Base-by-base conservation (phyloP, 1,140 invertebrate species). In the Pogonomyrmex californicus region DNA sequence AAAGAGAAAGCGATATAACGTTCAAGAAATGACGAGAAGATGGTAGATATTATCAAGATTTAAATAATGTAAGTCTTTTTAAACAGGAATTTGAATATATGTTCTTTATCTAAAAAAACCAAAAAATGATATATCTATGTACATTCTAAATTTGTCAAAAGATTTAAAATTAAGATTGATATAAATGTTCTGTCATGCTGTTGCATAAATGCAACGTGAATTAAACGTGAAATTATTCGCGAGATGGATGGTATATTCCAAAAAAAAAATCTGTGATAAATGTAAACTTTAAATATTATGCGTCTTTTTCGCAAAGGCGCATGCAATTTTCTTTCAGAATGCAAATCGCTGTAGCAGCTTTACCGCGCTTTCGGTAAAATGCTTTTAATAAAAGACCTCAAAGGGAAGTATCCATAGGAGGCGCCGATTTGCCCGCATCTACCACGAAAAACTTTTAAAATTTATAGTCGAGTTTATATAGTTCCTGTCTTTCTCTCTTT, bases 391-490 rank as follows among this genome's bases (percentile, higher is more conserved):
- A 81, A 70, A 81, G 49, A 81, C 23, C 23, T 41, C 17, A 54
- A 81, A 38, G 36, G 36, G n/a, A 30, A 63, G n/a, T 5, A 14
- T 23, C n/a, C 47, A 51, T 38, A 44, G 23, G 12, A 33, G 62
- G 30, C 63, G 49, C 14, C 77, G 78, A 70, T 81, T 81, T 81
- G 36, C 36, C 49, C 36, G 49, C 47, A 63, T 81, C 78, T 70
- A 44, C 23, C 38, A 23, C 30, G 71, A 56, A 73, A 85, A 85
- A 85, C 58, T 76, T 81, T 70, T 33, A 54, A 62, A 85, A 85
- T 76, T 81, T 81, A 81, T 70, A 68, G 63, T 56, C 78, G 49
- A 81, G 23, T 54, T 60, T 77, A 30, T 44, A 58, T 5, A 54
- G 17, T 10, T 12, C 41, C 36, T 38, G 38, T 58, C 12, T 76